Conservation (phyloP, 2,113 vertebrate genomes). For the Megalops atlanticus region DNA sequence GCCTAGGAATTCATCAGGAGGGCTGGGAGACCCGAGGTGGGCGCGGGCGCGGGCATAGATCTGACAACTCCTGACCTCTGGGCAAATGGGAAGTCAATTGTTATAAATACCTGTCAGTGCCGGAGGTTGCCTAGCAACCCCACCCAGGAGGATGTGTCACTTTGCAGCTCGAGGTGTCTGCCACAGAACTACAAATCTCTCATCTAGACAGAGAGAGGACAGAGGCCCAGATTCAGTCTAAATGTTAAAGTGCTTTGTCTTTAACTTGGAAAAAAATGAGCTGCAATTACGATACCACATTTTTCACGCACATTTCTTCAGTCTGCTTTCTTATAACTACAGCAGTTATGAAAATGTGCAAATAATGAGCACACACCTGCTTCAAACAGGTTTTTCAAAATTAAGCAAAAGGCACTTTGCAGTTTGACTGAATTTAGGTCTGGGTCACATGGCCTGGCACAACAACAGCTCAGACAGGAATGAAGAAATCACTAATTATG, state of each 20-base stretch:
- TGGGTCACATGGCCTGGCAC: too few relatives aligned
- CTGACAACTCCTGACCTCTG: constrained; percentile 49
- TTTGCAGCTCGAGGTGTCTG: constrained; percentile 41
- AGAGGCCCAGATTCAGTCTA: background rate
- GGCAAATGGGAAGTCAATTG: constrained; percentile 52
- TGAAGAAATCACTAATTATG: background rate
- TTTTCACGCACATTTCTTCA: background rate
- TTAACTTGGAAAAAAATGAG: too few relatives aligned
- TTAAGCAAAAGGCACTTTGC: too few relatives aligned
- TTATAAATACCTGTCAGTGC: constrained; percentile 54
- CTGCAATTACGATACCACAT: too few relatives aligned
- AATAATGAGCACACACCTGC: too few relatives aligned
- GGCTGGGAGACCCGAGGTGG: constrained; percentile 20
- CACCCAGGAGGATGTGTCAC: constrained; percentile 13
- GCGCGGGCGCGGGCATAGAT: constrained; percentile 32
- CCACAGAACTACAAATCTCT: constrained; percentile 27
- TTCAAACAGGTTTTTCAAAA: too few relatives aligned
- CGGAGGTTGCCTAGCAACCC: constrained; percentile 55
- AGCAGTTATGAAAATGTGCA: too few relatives aligned
- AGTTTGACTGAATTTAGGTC: too few relatives aligned
- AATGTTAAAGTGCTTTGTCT: background rate
- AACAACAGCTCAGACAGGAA: background rate
- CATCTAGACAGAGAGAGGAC: constrained; percentile 28
- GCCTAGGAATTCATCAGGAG: background rate
- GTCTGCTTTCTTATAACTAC: too few relatives aligned